These are phyloP conservation scores for Eidolon helvum DNA, from an alignment of 2,113 vertebrate species.

Conservation along the genomic window DNA sequence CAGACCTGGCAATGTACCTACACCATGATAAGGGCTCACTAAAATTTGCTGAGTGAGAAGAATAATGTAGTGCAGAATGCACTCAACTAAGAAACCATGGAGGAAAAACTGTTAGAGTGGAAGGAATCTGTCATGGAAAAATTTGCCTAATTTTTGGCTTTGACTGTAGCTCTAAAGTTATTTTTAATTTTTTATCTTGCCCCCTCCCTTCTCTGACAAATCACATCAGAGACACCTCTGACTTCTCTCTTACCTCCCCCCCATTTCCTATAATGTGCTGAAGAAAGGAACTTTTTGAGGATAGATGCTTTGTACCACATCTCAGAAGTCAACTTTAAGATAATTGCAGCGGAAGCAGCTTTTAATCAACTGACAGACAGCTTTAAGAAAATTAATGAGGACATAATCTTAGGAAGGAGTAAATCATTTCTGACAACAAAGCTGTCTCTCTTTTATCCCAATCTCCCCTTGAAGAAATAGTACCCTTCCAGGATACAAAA, in stretches of 20 bases:
- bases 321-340: conserved; percentile 73
- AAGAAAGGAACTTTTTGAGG: conserved; percentile 66
- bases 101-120: background rate
- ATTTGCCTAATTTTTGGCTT: conserved; percentile 15
- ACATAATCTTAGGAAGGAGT: conserved; percentile 71
- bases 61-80: background rate
- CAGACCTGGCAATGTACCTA: background rate
- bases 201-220: conserved; percentile 60
- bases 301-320: conserved; percentile 56
- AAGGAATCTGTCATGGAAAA: conserved; percentile 61
- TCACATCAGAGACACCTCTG: conserved; percentile 61
- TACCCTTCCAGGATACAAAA: conserved; percentile 59
- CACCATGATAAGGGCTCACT: background rate
- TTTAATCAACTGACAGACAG: conserved; percentile 78
- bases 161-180: conserved; percentile 36
- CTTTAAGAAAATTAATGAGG: conserved; percentile 77
- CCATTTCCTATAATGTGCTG: conserved; percentile 12
- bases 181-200: conserved; percentile 62
- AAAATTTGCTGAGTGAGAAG: background rate
- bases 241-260: conserved; percentile 17
- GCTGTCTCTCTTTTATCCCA: conserved; percentile 66
- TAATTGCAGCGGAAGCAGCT: conserved; percentile 70
- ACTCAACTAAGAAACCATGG: background rate
- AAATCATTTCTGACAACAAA: conserved; percentile 78
- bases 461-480: conserved; percentile 69